phyloP scores from a whole-genome alignment of 2,797 vertebrate species.

The Silurus lanzhouensis region DNA sequence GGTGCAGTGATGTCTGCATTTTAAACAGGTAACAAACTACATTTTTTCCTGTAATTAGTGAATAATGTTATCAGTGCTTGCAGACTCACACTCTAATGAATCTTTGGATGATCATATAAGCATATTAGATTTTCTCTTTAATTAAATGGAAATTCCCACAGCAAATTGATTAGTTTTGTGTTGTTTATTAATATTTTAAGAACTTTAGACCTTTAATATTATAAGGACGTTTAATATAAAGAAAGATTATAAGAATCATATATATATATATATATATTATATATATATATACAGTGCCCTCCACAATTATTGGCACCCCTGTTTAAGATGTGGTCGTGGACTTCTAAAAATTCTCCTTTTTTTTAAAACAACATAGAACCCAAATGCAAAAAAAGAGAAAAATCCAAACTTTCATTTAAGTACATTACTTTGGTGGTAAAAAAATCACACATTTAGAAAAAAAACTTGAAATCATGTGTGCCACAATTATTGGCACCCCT shows the following conservation, averaged over 20 bases:
- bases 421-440: too few species aligned
- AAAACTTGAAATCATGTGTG: too few species aligned
- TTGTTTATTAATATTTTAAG: not conserved
- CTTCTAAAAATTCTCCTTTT: too few species aligned
- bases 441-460: too few species aligned
- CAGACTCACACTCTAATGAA: not conserved
- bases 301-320: too few species aligned
- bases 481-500: too few species aligned
- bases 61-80: not conserved
- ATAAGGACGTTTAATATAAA: not conserved
- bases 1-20: not conserved
- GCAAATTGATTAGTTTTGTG: not conserved
- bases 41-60: not conserved
- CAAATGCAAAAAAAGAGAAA: too few species aligned
- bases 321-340: too few species aligned
- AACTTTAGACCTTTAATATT: not conserved
- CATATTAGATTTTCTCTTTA: not conserved
- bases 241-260: not conserved
- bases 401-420: too few species aligned
- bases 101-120: slow-evolving; percentile 4
- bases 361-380: too few species aligned
- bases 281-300: too few species aligned
- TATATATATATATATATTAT: not conserved
- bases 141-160: not conserved
- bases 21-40: not conserved